Conservation (phyloP, 2,797 vertebrate species). For the Parambassis ranga region DNA sequence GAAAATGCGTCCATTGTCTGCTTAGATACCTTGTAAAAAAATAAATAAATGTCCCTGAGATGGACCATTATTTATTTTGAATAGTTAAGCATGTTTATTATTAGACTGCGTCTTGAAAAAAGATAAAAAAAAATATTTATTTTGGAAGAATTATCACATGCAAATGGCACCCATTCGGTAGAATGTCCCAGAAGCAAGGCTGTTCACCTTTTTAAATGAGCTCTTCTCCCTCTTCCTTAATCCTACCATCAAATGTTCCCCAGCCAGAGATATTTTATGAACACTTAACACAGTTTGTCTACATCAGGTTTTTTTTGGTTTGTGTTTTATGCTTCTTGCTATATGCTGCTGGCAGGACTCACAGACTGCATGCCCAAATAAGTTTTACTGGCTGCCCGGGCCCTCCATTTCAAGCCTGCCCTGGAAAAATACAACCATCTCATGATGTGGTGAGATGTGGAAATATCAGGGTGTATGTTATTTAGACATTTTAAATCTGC, state of each 20-base stretch:
- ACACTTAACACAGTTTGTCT: conserved; percentile 69
- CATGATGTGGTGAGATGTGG: conserved; percentile 61
- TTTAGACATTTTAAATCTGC: conserved; percentile 55
- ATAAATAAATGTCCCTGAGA: too few relatives aligned
- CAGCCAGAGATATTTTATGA: conserved; percentile 48
- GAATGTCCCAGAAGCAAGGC: too few relatives aligned
- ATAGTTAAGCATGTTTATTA: too few relatives aligned
- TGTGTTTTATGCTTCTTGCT: conserved; percentile 51
- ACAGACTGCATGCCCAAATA: conserved; percentile 38
- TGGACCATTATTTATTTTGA: too few relatives aligned
- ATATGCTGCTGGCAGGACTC: conserved; percentile 51
- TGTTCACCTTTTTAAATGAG: conserved; percentile 2
- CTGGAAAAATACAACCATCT: conserved; percentile 68
- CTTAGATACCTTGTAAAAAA: too few relatives aligned
- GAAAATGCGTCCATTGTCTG: too few relatives aligned
- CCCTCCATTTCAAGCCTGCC: conserved; percentile 36
- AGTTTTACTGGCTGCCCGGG: conserved; percentile 58
- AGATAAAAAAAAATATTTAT: too few relatives aligned
- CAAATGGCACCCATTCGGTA: too few relatives aligned
- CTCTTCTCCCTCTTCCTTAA: conserved; percentile 15
- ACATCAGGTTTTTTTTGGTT: conserved; percentile 41
- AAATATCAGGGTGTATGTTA: conserved; percentile 60
- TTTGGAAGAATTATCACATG: too few relatives aligned
- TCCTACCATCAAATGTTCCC: conserved; percentile 39
- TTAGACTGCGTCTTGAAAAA: too few relatives aligned